Evolutionary conservation across 2,797 vertebrate species (phyloP).

Genomic region (Tinamus major): DNA sequence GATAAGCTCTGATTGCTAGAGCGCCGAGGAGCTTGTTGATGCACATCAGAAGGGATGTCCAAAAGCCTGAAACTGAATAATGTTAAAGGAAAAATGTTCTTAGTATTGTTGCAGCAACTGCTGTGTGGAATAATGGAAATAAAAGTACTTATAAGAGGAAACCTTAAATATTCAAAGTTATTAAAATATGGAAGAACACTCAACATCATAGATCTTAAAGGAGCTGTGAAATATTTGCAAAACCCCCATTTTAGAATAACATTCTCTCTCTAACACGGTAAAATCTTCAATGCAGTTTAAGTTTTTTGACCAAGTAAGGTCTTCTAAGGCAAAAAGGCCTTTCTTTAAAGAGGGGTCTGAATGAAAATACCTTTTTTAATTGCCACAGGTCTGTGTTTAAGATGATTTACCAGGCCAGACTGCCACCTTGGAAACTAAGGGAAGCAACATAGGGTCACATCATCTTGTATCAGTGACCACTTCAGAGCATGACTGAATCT

Average conservation of each 20-base stretch:
- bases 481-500: neutral
- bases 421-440: neutral
- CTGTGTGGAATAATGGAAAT: neutral
- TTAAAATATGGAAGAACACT: neutral
- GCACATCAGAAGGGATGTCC: neutral
- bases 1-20: neutral
- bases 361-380: neutral
- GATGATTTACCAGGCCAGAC: neutral
- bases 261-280: neutral
- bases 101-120: neutral
- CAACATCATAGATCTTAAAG: neutral
- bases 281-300: neutral
- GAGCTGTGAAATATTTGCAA: neutral
- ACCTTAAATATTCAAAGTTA: neutral
- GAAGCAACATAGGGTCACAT: neutral
- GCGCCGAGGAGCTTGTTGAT: neutral
- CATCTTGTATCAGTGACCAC: neutral
- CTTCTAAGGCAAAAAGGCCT: neutral
- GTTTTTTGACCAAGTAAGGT: neutral
- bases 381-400: neutral
- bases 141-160: neutral
- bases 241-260: neutral
- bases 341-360: neutral
- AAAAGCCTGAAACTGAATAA: neutral
- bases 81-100: neutral